phyloP scores from a whole-genome alignment of 2,797 vertebrate species.

The Cossypha caffra region DNA sequence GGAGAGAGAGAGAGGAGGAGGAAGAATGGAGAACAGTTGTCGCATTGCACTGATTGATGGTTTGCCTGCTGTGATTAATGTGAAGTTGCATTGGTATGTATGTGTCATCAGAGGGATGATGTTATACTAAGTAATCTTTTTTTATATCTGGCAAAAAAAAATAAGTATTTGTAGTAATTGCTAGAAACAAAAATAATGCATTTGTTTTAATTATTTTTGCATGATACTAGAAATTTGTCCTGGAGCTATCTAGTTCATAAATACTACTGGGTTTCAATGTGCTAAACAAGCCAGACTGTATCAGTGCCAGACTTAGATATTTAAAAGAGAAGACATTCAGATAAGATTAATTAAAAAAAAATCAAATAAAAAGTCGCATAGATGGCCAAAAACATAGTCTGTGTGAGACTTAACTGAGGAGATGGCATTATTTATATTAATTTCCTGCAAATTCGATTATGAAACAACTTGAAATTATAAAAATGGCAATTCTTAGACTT shows the following conservation, averaged over 20 bases:
- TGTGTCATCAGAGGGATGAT: conserved; percentile 1
- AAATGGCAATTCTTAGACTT: neutral
- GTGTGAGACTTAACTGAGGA: neutral
- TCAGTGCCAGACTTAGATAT: neutral
- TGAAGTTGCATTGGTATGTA: neutral
- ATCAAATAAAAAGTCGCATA: neutral
- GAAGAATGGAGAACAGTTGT: neutral
- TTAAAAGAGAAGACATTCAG: neutral
- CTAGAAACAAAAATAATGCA: neutral
- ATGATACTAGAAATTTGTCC: neutral
- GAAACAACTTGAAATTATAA: neutral
- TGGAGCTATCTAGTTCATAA: neutral
- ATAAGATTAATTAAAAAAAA: neutral
- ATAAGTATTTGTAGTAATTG: neutral
- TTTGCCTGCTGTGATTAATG: conserved; percentile 17
- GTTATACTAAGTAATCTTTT: neutral
- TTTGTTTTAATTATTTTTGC: neutral
- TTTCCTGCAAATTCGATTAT: neutral
- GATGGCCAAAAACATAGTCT: neutral
- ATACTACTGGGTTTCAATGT: neutral
- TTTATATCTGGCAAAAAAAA: neutral
- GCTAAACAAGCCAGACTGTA: fast-evolving
- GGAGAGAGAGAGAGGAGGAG: neutral
- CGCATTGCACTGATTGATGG: conserved; percentile 10
- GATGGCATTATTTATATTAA: neutral